phyloP scores from a whole-genome alignment of 1,140 invertebrate species.

The Drosophila truncata region DNA sequence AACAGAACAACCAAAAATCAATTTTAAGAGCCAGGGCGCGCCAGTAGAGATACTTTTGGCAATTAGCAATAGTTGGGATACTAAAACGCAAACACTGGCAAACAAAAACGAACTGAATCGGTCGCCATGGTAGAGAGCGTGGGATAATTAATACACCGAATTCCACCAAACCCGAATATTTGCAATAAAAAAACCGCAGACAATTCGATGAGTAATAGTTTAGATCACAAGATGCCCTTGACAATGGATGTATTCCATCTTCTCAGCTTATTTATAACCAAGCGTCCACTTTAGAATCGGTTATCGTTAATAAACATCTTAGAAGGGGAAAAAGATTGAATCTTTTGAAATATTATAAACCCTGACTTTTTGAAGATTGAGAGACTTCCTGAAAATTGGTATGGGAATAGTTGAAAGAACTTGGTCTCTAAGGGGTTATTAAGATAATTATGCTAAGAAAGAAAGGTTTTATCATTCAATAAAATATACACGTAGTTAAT shows the following conservation, averaged over 20 bases:
- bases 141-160: slow-evolving; percentile 52
- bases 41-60: slow-evolving; percentile 52
- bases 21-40: slow-evolving; percentile 60
- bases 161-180: slow-evolving; percentile 39
- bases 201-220: slow-evolving; percentile 35
- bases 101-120: slow-evolving; percentile 30
- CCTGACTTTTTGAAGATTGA: no score
- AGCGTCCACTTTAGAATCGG: slow-evolving; percentile 4
- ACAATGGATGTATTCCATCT: slow-evolving; percentile 25
- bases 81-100: slow-evolving; percentile 43
- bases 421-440: neutral
- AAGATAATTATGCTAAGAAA: neutral
- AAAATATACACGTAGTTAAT: neutral
- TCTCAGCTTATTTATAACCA: slow-evolving; percentile 17
- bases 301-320: slow-evolving; percentile 10
- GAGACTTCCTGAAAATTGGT: slow-evolving; percentile 7
- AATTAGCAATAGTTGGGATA: slow-evolving; percentile 60
- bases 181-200: slow-evolving; percentile 33
- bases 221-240: slow-evolving; percentile 40
- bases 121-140: slow-evolving; percentile 42
- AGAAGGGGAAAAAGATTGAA: neutral
- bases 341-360: slow-evolving; percentile 1
- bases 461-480: neutral
- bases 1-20: slow-evolving; percentile 46
- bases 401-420: neutral